Percentiles rank a stretch among this genome's conserved stretches.
phyloP scores from a whole-genome alignment of 1,140 invertebrate species.

The Temnothorax nylanderi region DNA sequence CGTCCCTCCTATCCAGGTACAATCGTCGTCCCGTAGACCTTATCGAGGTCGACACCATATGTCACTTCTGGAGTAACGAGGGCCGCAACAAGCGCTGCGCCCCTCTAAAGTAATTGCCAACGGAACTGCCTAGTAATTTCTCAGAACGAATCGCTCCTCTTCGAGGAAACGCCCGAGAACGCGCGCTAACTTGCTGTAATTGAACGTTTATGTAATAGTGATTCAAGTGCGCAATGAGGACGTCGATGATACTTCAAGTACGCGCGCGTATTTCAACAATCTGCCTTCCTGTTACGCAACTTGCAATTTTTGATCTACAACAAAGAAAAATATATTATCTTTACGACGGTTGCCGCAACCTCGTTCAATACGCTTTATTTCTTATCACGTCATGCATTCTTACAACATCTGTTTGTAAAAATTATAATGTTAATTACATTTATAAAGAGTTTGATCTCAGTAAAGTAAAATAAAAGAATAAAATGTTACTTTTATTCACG shows the following conservation, averaged over 20 bases:
- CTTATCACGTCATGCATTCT: not conserved
- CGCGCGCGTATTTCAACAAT: not conserved
- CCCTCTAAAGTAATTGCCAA: constrained; percentile 62
- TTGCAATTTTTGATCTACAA: not conserved
- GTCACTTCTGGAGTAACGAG: constrained; percentile 70
- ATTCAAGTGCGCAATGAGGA: constrained; percentile 39
- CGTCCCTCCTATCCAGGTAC: constrained; percentile 73
- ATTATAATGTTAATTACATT: not conserved
- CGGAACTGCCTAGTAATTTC: constrained; percentile 54
- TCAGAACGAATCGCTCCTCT: constrained; percentile 42
- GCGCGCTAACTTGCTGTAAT: constrained; percentile 45
- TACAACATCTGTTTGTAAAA: not conserved
- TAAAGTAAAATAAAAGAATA: not conserved
- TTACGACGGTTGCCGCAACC: not conserved
- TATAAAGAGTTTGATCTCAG: not conserved
- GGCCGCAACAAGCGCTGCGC: constrained; percentile 5
- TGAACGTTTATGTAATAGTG: constrained; percentile 48
- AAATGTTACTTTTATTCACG: not conserved
- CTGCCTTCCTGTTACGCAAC: constrained; percentile 13
- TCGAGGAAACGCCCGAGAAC: constrained; percentile 16
- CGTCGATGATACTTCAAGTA: constrained; percentile 30
- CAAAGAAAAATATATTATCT: not conserved
- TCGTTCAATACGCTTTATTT: not conserved
- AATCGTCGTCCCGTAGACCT: constrained; percentile 66
- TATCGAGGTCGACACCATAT: constrained; percentile 79